A percentile compares a stretch with the other conserved stretches of the same genome.
Conservation (phyloP, 2,113 vertebrate species). For the Vulpes lagopus region DNA sequence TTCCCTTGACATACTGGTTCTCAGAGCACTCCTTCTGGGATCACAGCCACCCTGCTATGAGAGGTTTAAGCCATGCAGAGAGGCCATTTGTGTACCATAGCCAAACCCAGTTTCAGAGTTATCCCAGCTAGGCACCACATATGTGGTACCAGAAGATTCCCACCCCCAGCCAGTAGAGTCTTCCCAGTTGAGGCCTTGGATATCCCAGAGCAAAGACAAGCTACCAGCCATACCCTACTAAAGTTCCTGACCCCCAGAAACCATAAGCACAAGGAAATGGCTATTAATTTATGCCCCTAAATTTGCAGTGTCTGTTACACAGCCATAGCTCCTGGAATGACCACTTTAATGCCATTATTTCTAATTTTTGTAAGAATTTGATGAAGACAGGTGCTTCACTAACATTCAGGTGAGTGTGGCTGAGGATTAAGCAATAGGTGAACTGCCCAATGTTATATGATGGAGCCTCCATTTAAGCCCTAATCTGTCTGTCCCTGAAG, state of each 20-base stretch:
- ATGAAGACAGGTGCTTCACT: not conserved
- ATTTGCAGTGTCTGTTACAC: not conserved
- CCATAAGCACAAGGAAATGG: not conserved
- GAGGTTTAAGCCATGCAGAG: fast-evolving
- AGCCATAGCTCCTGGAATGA: not conserved
- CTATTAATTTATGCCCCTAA: not conserved
- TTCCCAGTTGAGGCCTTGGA: not conserved
- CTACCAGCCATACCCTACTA: too few species aligned
- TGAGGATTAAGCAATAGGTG: not conserved
- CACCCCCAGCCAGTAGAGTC: not conserved
- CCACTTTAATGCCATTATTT: not conserved
- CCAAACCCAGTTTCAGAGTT: not conserved
- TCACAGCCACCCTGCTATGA: not conserved
- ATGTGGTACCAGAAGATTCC: not conserved
- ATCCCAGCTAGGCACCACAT: not conserved
- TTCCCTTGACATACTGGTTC: not conserved
- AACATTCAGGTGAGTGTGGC: not conserved
- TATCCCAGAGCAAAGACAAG: not conserved
- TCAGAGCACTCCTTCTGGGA: not conserved
- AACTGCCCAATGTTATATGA: not conserved
- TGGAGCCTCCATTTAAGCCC: not conserved
- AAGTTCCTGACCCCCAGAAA: not conserved
- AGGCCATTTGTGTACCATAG: not conserved
- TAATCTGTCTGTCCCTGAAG: not conserved
- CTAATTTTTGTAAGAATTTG: not conserved